phyloP scores from a whole-genome alignment of 2,113 vertebrate genomes.

The Artemisiospiza belli region DNA sequence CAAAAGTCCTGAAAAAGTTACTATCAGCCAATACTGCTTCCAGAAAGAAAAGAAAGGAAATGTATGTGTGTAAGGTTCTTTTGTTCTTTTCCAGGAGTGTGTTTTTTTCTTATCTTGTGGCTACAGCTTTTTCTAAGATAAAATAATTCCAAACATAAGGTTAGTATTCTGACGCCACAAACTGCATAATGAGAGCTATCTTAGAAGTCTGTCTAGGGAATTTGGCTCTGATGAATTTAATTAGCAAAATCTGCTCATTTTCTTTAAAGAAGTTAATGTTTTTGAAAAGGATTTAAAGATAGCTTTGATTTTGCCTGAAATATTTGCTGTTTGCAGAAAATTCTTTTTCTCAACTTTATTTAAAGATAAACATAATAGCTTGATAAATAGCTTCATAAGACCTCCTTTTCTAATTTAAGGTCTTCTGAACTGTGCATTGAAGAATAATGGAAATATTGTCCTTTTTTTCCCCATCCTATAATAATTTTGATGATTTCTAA shows the following conservation, averaged over 20 bases:
- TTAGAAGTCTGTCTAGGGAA: background rate
- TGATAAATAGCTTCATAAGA: background rate
- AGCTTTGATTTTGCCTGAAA: background rate
- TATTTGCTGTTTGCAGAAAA: background rate
- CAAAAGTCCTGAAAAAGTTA: background rate
- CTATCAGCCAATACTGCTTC: background rate
- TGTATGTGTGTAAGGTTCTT: background rate
- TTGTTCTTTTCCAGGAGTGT: background rate
- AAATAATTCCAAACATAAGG: background rate
- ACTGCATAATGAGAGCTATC: background rate
- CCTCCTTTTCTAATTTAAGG: background rate
- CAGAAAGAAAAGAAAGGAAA: background rate
- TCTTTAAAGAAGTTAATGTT: background rate
- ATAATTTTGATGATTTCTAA: background rate
- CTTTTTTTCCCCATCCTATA: background rate
- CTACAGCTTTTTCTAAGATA: constrained; percentile 25
- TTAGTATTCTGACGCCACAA: background rate
- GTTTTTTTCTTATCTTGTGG: constrained; percentile 24
- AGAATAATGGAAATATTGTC: background rate
- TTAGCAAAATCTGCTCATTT: background rate
- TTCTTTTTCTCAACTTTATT: background rate
- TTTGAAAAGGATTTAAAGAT: background rate
- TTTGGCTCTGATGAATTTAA: background rate
- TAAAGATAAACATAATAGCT: background rate
- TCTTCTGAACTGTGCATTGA: background rate